These are phyloP conservation scores for Lithodes maja DNA, from an alignment of 2,888 invertebrate genomes.

Conservation along the genomic window DNA sequence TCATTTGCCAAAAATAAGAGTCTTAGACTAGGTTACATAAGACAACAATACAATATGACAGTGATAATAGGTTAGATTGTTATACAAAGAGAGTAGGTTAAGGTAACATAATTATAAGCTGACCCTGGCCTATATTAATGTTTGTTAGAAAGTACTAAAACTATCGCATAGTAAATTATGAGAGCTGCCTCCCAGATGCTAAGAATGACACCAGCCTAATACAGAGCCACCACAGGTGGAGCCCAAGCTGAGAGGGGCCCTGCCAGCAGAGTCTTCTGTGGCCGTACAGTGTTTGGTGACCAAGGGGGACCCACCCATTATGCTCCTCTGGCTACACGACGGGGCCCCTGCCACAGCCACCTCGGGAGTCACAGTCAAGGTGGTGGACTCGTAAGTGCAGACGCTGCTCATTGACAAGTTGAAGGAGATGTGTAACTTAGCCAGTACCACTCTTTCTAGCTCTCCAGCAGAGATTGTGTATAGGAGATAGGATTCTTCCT, in stretches of 20 bases:
- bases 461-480: conserved; percentile 71
- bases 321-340: conserved; percentile 87
- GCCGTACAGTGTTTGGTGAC: conserved; percentile 89
- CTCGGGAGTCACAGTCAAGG: conserved; percentile 81
- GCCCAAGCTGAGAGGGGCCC: conserved; percentile 86
- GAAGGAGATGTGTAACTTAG: conserved; percentile 61
- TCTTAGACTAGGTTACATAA: too few species aligned
- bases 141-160: too few species aligned
- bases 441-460: conserved; percentile 68
- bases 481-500: too few species aligned
- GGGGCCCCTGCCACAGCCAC: conserved; percentile 48
- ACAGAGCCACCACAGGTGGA: conserved; percentile 88
- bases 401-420: conserved; percentile 72
- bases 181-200: neutral
- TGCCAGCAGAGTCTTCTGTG: conserved; percentile 88
- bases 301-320: conserved; percentile 93
- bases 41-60: too few species aligned
- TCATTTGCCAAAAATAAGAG: too few species aligned
- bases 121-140: too few species aligned
- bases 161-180: too few species aligned
- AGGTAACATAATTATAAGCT: too few species aligned
- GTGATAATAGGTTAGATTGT: too few species aligned
- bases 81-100: too few species aligned
- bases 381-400: conserved; percentile 90
- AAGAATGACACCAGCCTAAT: neutral